Evolutionary conservation across 2,888 invertebrate genomes (phyloP), one percentile per base, ranked within the genome.

Genomic region (Gisinianus flammeolus): DNA sequence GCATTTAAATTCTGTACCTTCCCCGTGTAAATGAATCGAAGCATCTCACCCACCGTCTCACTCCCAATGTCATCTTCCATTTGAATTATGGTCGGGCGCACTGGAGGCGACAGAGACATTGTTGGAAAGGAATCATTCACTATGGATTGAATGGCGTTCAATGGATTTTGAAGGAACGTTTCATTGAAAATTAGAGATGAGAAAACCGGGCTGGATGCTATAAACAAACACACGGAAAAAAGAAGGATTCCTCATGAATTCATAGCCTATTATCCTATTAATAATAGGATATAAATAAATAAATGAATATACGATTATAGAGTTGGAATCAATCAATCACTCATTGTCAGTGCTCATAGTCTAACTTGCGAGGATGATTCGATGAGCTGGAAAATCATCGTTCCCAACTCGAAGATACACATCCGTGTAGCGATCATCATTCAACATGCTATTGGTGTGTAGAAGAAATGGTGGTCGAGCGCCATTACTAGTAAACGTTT

Each of bases 1-100:
- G 80, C 79, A 28, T 78, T 73, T 26, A 78, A 0, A 35, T 68
- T 74, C 67, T 81, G 78, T 0, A 82, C 82, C 33, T 76, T 76
- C 6, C 83, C 83, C 8, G 83, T 83, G 71, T 83, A 83, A 73
- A 83, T 78, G 31, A 81, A 83, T 5, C 80, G 78, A 5, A 83
- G 69, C 67, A 83, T 67, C 64, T 82, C 83, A 31, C 74, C 79
- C 10, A 82, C 62, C 12, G 73, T 73, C 5, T 80, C 77, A 4
- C 67, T n/a, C 4, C 79, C 79, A 24, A 82, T 80, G 54, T 82
- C 81, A 54, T 81, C 80, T 2, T 81, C 82, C 0, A 82, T 72
- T 30, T 82, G 66, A 74, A 74, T 64, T 1, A 74, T 52, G 0
- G 70, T 70, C 1, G 70, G 54, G 26, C 52, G 8, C 44, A 58